Evolutionary conservation across 2,797 vertebrate species (phyloP).

Genomic region (Poeciliopsis infans): DNA sequence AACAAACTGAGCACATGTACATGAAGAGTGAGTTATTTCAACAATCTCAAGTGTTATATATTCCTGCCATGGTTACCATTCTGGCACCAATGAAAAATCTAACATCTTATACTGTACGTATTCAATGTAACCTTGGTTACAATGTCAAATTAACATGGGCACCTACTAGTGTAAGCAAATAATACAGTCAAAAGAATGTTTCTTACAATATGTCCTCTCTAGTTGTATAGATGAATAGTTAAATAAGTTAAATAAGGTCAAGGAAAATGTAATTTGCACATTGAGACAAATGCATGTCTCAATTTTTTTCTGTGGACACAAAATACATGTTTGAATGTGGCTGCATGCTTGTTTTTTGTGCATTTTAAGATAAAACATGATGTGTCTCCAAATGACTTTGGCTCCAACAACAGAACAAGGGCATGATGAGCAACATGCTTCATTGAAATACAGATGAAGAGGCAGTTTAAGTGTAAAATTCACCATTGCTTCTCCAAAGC

Average conservation of each 20-base stretch:
- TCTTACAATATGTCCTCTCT: conserved; percentile 5
- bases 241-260: conserved; percentile 30
- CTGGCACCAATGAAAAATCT: not conserved
- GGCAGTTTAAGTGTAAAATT: conserved; percentile 52
- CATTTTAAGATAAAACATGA: conserved; percentile 48
- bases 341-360: conserved; percentile 20
- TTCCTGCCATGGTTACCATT: not conserved
- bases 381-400: conserved; percentile 52
- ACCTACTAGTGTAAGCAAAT: not conserved
- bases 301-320: not conserved
- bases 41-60: not conserved
- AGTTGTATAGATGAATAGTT: conserved; percentile 19
- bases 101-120: not conserved
- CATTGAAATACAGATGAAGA: conserved; percentile 66
- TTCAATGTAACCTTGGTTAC: not conserved
- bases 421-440: conserved; percentile 53
- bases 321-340: not conserved
- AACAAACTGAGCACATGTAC: not conserved
- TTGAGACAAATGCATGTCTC: conserved; percentile 5
- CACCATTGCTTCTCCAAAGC: conserved; percentile 36
- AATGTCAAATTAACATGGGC: not conserved
- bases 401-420: conserved; percentile 59
- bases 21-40: not conserved
- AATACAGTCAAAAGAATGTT: not conserved
- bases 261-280: conserved; percentile 52